These are phyloP conservation scores for Meriones psammophilus DNA, from an alignment of 2,797 vertebrate genomes.

Conservation along the genomic window DNA sequence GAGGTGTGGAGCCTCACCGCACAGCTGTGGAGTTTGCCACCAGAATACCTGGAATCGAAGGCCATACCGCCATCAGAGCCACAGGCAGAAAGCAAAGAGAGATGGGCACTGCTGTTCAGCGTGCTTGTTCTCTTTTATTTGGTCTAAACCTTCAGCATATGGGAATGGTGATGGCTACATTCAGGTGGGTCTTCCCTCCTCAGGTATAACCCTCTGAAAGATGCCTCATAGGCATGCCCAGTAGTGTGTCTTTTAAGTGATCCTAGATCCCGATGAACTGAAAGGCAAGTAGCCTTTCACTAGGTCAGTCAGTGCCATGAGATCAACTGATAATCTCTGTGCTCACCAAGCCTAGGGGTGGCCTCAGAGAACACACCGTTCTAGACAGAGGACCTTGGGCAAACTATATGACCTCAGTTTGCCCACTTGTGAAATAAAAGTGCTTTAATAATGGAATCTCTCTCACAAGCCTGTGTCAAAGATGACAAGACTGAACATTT, in stretches of 20 bases:
- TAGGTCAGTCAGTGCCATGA: fast-evolving
- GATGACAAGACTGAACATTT: neutral
- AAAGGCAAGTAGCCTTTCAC: neutral
- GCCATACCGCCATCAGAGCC: too few relatives aligned
- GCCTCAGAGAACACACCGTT: too few relatives aligned
- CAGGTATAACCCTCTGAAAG: neutral
- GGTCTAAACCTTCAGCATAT: neutral
- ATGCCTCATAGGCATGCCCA: neutral
- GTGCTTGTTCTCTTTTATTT: neutral
- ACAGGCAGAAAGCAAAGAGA: neutral
- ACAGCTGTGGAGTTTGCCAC: neutral
- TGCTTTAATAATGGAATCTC: neutral
- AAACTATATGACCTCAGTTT: neutral
- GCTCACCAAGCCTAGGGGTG: neutral
- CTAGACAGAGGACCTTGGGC: neutral
- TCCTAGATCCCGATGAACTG: neutral
- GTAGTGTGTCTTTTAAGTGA: neutral
- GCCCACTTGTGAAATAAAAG: neutral
- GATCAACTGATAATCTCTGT: fast-evolving
- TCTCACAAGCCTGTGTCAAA: neutral
- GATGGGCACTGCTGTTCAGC: neutral
- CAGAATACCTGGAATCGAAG: neutral
- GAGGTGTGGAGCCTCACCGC: neutral
- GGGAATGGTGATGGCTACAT: neutral
- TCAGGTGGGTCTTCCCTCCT: neutral